Evolutionary conservation across 2,797 vertebrate genomes (phyloP).

Genomic region (Pipistrellus pygmaeus): DNA sequence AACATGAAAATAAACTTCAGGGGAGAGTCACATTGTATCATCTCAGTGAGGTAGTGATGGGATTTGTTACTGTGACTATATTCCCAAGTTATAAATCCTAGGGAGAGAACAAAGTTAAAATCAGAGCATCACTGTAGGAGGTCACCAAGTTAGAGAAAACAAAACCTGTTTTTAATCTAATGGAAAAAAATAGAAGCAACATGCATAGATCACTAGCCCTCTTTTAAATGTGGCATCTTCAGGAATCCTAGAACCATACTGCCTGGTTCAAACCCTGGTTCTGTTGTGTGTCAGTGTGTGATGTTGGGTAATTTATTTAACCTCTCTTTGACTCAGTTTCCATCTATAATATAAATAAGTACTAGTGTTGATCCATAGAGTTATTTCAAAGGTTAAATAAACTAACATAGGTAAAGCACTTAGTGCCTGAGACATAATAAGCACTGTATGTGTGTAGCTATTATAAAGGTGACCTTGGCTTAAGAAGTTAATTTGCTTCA

Average conservation of each 20-base stretch:
- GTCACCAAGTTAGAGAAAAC: neutral
- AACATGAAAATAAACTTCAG: neutral
- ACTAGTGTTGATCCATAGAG: neutral
- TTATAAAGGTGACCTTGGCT: neutral
- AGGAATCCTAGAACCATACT: neutral
- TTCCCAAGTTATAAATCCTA: constrained; percentile 18
- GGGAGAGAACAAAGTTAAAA: constrained; percentile 30
- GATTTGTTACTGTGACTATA: neutral
- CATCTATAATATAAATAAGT: neutral
- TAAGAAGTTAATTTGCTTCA: neutral
- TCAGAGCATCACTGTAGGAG: neutral
- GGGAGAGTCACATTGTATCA: neutral
- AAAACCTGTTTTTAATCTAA: neutral
- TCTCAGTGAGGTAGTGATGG: neutral
- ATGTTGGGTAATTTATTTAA: neutral
- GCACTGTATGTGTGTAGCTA: neutral
- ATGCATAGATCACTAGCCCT: neutral
- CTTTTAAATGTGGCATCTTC: neutral
- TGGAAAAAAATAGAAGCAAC: neutral
- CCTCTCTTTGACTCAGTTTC: neutral
- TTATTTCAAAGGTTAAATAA: constrained; percentile 16
- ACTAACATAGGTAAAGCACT: neutral
- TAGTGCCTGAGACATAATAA: neutral
- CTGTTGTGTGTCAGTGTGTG: neutral
- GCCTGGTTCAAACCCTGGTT: neutral